Conservation (phyloP, 2,888 invertebrate genomes). For the Minunthozetes semirufus region DNA sequence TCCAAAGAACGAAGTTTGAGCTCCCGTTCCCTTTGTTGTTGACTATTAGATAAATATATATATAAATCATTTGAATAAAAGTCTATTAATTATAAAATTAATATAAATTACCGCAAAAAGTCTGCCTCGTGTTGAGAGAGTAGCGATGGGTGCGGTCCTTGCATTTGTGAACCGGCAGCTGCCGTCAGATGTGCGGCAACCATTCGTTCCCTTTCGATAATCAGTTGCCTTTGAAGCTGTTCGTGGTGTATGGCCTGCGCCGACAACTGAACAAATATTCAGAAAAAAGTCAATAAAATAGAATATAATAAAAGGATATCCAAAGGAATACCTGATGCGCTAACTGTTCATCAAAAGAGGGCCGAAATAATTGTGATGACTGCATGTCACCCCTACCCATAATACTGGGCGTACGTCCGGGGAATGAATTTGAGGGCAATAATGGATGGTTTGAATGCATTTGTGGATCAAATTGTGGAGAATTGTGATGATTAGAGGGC, state of each 20-base stretch:
- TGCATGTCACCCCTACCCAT: slow-evolving; percentile 37
- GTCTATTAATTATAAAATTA: background rate
- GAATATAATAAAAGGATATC: background rate
- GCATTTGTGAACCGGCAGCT: slow-evolving; percentile 31
- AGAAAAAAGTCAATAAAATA: too few relatives aligned
- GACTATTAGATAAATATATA: slow-evolving; percentile 59
- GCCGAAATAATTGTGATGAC: slow-evolving; percentile 21
- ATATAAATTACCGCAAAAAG: slow-evolving; percentile 23
- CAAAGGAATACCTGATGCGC: slow-evolving; percentile 11
- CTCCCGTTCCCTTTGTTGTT: slow-evolving; percentile 68
- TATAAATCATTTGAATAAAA: slow-evolving; percentile 51
- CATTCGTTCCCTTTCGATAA: slow-evolving; percentile 47
- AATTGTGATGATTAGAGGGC: slow-evolving; percentile 37
- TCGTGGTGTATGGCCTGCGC: slow-evolving; percentile 48
- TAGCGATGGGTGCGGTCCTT: slow-evolving; percentile 39
- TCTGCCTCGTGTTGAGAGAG: slow-evolving; percentile 40
- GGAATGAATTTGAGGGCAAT: slow-evolving; percentile 20
- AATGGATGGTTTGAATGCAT: slow-evolving; percentile 25
- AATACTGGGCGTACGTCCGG: slow-evolving; percentile 37
- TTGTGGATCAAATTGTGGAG: slow-evolving; percentile 35
- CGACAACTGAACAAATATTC: slow-evolving; percentile 45
- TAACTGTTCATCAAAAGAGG: slow-evolving; percentile 42
- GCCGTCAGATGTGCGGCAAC: slow-evolving; percentile 41
- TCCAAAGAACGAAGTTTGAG: slow-evolving; percentile 76
- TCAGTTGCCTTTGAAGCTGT: slow-evolving; percentile 48